Evolutionary conservation across 1,140 invertebrate genomes (phyloP), one percentile per base, ranked within the genome.

Genomic region (Lutraria rhynchaena): DNA sequence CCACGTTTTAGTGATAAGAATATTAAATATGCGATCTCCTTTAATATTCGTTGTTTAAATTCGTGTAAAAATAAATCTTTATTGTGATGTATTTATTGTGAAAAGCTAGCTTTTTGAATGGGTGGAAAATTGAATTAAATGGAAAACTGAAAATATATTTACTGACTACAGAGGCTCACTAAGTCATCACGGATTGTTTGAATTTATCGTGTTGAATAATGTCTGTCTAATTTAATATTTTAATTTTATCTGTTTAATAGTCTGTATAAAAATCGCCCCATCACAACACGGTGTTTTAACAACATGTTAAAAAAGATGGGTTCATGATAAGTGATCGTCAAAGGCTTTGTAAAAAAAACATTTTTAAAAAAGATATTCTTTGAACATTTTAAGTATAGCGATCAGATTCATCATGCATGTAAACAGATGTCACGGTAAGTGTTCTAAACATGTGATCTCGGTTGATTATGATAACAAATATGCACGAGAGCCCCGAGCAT

Each of bases 381-480:
- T 67, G 11, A 51, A 46, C 27, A 67, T 29, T 51, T 67, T 49
- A 22, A 11, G 44, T 41, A 33, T 13, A 63, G 24, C 15, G 63
- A 67, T 67, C 49, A 67, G 44, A 67, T 67, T 19, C 19, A 27
- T 3, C 31, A 67, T 22, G 27, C 63, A 51, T 67, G 44, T 67
- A 67, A 67, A 41, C 44, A 46, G 3, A 29, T 67, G 63, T 49
- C 41, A 49, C n/a, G 22, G 63, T n/a, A 49, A 46, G 44, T 49
- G 63, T 31, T 31, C 46, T 51, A 31, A 49, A 67, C 63, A 49
- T 67, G 63, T 33, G 63, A 67, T 67, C 49, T 67, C 5, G 17
- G 63, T 31, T 11, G 63, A 67, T 67, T n/a, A 67, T 29, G 15
- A 41, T 51, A 41, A n/a, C 29, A 29, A 46, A n/a, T 67, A 67